These are phyloP conservation scores for Nomada ferruginata DNA, from an alignment of 2,888 invertebrate species.

Conservation along the genomic window DNA sequence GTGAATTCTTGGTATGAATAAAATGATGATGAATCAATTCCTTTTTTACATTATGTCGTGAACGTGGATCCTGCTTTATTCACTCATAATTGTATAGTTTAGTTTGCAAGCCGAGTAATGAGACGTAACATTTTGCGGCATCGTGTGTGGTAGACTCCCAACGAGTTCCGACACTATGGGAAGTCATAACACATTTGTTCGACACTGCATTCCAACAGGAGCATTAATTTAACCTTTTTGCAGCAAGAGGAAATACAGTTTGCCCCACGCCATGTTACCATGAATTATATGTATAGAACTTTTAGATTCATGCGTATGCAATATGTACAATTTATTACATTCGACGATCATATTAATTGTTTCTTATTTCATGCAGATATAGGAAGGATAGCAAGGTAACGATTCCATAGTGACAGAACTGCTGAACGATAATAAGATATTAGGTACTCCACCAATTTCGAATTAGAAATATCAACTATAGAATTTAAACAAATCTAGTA, in stretches of 20 bases:
- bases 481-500: too few species aligned
- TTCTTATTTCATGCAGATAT: too few species aligned
- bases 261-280: not conserved
- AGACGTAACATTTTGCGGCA: constrained; percentile 51
- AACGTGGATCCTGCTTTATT: constrained; percentile 39
- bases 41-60: not conserved
- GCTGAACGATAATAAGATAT: too few species aligned
- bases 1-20: not conserved
- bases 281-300: not conserved
- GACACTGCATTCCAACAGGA: constrained; percentile 18
- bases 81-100: constrained; percentile 9
- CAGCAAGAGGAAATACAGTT: not conserved
- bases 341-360: too few species aligned
- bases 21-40: constrained; percentile 28
- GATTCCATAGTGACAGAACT: too few species aligned
- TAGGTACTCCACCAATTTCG: too few species aligned
- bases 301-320: not conserved
- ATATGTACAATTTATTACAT: not conserved
- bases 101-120: constrained; percentile 41
- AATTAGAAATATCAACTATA: too few species aligned
- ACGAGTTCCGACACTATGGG: constrained; percentile 40
- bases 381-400: too few species aligned
- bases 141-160: constrained; percentile 55
- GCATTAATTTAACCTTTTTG: constrained; percentile 30
- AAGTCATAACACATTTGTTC: constrained; percentile 39